phyloP scores from a whole-genome alignment of 2,797 vertebrate species.

The Onychomys leucogaster region DNA sequence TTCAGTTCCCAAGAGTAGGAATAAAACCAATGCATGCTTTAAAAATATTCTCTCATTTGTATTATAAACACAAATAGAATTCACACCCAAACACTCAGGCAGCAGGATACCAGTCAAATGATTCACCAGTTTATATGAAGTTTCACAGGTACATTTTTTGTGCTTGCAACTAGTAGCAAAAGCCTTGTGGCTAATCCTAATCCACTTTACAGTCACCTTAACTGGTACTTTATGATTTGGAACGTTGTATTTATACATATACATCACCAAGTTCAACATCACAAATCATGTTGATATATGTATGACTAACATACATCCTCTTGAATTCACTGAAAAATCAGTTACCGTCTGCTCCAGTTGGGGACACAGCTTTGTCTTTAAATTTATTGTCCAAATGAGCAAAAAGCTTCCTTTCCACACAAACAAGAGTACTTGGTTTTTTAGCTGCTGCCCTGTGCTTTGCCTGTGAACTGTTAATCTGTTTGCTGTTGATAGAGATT shows the following conservation, averaged over 20 bases:
- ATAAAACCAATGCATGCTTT: not conserved
- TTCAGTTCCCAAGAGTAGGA: not conserved
- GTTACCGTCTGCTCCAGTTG: not conserved
- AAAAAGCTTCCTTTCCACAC: not conserved
- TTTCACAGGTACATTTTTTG: not conserved
- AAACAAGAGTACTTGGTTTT: not conserved
- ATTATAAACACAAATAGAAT: not conserved
- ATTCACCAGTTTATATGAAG: not conserved
- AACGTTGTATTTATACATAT: not conserved
- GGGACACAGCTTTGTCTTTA: not conserved
- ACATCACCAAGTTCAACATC: not conserved
- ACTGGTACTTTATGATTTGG: not conserved
- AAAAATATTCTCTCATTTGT: not conserved
- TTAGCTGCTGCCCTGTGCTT: conserved; percentile 37
- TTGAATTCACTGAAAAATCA: not conserved
- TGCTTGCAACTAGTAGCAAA: not conserved
- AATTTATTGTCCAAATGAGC: conserved; percentile 14
- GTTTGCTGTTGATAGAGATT: conserved; percentile 72
- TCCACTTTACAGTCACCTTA: not conserved
- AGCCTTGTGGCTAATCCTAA: conserved; percentile 10
- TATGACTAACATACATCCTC: not conserved
- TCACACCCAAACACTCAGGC: not conserved
- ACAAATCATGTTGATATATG: not conserved
- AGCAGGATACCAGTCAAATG: not conserved
- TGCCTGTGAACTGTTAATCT: conserved; percentile 69